phyloP scores from a whole-genome alignment of 2,797 vertebrate genomes.

The Rhinella marina region DNA sequence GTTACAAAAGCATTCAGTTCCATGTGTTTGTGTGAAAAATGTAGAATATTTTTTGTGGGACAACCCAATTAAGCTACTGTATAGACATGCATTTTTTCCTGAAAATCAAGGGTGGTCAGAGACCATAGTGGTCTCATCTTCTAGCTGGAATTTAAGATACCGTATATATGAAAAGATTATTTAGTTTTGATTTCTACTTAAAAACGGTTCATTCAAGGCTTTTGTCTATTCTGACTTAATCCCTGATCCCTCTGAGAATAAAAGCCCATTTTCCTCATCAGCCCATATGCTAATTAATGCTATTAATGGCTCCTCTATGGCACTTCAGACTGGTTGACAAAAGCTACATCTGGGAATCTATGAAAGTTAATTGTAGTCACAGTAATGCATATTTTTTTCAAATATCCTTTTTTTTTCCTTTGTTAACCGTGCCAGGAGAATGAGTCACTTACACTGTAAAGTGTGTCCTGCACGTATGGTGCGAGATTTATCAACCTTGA shows the following conservation, averaged over 20 bases:
- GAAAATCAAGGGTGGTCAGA: background rate
- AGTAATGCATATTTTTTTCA: background rate
- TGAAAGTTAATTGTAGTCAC: background rate
- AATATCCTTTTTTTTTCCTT: background rate
- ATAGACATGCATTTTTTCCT: background rate
- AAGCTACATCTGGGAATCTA: background rate
- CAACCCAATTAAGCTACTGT: too few species aligned
- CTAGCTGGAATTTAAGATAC: background rate
- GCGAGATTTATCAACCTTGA: slow-evolving; percentile 42
- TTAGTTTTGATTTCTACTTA: background rate
- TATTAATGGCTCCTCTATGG: background rate
- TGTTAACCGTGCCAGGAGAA: background rate
- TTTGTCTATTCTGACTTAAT: background rate
- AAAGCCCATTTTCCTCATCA: background rate
- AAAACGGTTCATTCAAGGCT: background rate
- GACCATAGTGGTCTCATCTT: background rate
- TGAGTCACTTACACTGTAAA: slow-evolving; percentile 17
- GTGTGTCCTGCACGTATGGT: slow-evolving; percentile 18
- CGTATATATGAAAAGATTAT: background rate
- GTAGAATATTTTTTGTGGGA: too few species aligned
- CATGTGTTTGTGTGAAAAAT: too few species aligned
- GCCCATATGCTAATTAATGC: background rate
- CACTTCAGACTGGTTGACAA: background rate
- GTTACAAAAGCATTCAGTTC: too few species aligned
- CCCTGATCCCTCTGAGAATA: background rate